Percentiles rank a stretch among this genome's conserved stretches.
Evolutionary conservation across 2,797 vertebrate genomes (phyloP).

Genomic region (Euthynnus affinis): DNA sequence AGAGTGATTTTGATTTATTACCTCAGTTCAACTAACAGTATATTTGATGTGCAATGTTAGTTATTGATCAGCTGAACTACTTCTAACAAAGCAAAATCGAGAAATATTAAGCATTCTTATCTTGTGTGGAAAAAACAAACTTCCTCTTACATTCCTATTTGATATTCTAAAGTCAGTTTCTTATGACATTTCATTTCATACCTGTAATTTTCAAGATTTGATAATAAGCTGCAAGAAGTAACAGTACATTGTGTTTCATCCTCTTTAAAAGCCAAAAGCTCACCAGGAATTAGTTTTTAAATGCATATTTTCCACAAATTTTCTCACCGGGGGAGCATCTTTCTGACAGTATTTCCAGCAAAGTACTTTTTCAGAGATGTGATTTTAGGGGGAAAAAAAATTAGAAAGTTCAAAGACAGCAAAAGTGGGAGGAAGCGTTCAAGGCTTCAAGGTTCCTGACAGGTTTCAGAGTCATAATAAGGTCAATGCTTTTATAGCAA

Average conservation of each 20-base stretch:
- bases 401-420: conserved; percentile 7
- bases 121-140: too few species aligned
- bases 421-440: neutral
- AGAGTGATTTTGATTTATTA: neutral
- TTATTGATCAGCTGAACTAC: too few species aligned
- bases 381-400: neutral
- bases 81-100: too few species aligned
- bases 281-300: conserved; percentile 3
- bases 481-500: neutral
- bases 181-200: conserved; percentile 18
- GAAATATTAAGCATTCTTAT: too few species aligned
- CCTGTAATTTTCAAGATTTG: neutral
- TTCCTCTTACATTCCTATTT: neutral
- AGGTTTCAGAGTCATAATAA: neutral
- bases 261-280: conserved; percentile 3
- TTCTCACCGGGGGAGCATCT: conserved; percentile 2
- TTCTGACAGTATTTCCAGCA: conserved; percentile 13
- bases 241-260: neutral
- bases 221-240: neutral
- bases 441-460: conserved; percentile 2
- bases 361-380: neutral
- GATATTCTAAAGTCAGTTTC: neutral
- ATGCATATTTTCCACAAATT: conserved; percentile 15
- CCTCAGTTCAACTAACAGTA: too few species aligned
- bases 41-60: too few species aligned